Evolutionary conservation across 2,797 vertebrate species (phyloP), one percentile per base, ranked within the genome.

Genomic region (Sparidentex hasta): DNA sequence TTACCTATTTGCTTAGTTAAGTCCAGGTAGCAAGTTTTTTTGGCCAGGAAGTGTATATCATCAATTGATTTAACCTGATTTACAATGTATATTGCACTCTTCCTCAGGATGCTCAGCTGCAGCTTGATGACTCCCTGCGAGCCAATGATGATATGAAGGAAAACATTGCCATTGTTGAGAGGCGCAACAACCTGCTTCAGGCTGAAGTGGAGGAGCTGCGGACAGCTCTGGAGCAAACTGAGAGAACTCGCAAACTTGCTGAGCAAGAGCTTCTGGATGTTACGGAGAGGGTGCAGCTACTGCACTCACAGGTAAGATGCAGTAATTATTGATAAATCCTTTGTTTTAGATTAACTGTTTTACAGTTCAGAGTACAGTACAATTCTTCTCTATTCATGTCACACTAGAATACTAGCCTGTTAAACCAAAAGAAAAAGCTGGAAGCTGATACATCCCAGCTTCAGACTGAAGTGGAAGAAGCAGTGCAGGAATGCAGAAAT

Each of bases 371-470:
- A n/a, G n/a, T n/a, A n/a, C n/a, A n/a, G n/a, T n/a, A 21, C 8
- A 0, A 46, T 13, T 63, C 65, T 38, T 7, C 51, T 52, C 21
- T 11, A 21, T 70, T 17, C 2, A 20, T 51, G n/a, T 51, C n/a
- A 51, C 0, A 71, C 5, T 66, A 97, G 97, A 98, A 98, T 82
- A 97, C 96, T 41, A 95, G 96, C 47, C 89, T 97, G 68, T 85
- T 97, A 77, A 97, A 96, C 81, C 96, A 97, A 41, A 98, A 97
- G 93, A 97, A 97, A 88, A 97, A 97, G 82, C 90, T 96, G 86
- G 97, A 97, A 0, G 11, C 25, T 0, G 96, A 97, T 38, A 80
- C 95, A 17, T 43, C 92, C 67, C 96, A 96, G 79, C 94, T 97
- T 57, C 97, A 97, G 44, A 56, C 86, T 0, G 96, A 97, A 71